Evolutionary conservation across 2,888 invertebrate genomes (phyloP), one percentile per base, ranked within the genome.

Genomic region (Adelognathus sp.): DNA sequence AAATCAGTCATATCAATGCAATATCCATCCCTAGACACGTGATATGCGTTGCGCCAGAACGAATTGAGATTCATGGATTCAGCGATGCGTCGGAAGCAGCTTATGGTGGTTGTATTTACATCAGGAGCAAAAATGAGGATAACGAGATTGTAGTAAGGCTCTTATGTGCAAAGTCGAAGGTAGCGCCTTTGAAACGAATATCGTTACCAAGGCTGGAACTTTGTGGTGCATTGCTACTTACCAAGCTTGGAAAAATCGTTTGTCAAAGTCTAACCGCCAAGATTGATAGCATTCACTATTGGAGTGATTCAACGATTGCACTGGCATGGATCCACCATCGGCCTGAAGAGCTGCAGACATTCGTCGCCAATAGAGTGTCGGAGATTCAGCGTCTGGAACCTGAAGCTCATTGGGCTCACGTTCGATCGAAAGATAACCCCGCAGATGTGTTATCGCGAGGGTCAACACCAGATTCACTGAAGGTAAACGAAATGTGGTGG

Each of bases 41-140:
- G 4, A 1, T 39, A 29, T 11, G 21, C 0, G 52, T 27, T n/a
- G 16, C 44, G 16, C 7, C 39, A 6, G 46, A 7, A 0, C 18
- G 36, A 1, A 66, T 78, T 24, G 33, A 67, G 33, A 7, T 69
- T 4, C 73, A 73, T 39, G 84, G 81, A 3, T 87, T 87, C 24
- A 69, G 81, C 16, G 84, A 86, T 56, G 84, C 84, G 2, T 81
- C 80, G 1, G 74, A 84, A 6, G 73, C 14, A 1, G 84, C 75
- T 0, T 86, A 83, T 29, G 85, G 84, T 18, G 84, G 82, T 1
- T 85, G 85, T 44, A 29, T 82, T 2, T 84, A 84, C 56, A 4
- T 81, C 1, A 16, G 31, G n/a, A 16, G 52, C 16, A 21, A 6
- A 6, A 58, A 58, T 11, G 7, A 9, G n/a, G 14, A 64, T 4